Conservation (phyloP, 1,140 invertebrate species). For the Megalonaias nervosa region DNA sequence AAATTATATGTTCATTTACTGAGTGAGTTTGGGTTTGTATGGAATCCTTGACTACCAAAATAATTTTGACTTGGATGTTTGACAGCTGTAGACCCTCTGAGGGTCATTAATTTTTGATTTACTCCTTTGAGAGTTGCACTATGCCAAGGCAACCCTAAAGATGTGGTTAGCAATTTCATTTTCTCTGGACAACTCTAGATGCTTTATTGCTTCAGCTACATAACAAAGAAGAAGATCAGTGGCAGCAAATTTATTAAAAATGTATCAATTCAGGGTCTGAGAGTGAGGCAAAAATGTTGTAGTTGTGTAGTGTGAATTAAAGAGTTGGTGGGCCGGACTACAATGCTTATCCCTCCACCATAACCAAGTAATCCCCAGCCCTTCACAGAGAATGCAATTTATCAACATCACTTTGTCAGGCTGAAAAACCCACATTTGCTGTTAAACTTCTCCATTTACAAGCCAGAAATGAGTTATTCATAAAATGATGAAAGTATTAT, state of each 20-base stretch:
- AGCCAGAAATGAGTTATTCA: conserved; percentile 25
- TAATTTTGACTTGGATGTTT: conserved; percentile 2
- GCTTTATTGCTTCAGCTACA: conserved; percentile 31
- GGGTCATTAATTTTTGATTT: conserved; percentile 42
- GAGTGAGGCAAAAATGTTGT: too few relatives aligned
- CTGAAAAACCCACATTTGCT: conserved; percentile 27
- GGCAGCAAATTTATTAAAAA: conserved; percentile 28
- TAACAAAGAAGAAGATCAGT: conserved; percentile 21
- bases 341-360: background rate
- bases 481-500: conserved; percentile 22
- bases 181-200: conserved; percentile 23
- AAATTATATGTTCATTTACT: conserved; percentile 22
- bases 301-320: too few relatives aligned
- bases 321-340: too few relatives aligned
- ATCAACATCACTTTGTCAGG: conserved; percentile 35
- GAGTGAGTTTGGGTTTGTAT: background rate
- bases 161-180: conserved; percentile 37
- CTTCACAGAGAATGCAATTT: conserved; percentile 24
- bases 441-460: conserved; percentile 13
- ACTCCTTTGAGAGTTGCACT: conserved; percentile 23
- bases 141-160: conserved; percentile 27
- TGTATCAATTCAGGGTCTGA: conserved; percentile 26
- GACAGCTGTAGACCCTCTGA: conserved; percentile 33
- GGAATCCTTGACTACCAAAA: background rate
- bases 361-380: conserved; percentile 9